Base-by-base conservation (phyloP, 1,140 invertebrate species). In the Pseudobourletiella spinata region DNA sequence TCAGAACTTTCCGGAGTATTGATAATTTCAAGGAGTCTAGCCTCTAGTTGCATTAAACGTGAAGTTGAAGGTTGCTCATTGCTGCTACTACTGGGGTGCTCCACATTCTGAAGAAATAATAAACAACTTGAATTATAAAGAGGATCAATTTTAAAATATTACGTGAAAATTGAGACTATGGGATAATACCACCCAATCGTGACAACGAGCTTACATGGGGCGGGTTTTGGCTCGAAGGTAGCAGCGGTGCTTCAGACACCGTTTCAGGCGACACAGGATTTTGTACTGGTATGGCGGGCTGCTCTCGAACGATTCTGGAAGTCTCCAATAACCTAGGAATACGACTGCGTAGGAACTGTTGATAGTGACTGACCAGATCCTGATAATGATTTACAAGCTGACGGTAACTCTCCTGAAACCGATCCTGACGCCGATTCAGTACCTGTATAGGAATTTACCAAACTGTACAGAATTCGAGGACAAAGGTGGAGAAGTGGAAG, bases 381-480 rank as follows among this genome's bases (percentile, higher is more conserved):
- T 69, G 61, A 48, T 69, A 69, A 61, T 69, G 68, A 43, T 55
- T 64, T 26, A 69, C 68, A n/a, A 69, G 43, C 50, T 69, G 68
- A 26, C 64, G 51, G 48, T 69, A 69, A 32, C 66, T 67, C 25
- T 67, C 59, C 35, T 69, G 64, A 59, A 69, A 69, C 18, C 68
- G 25, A 32, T 69, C 68, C 32, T 69, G 68, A 16, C 68, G 35
- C 54, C 57, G 59, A 39, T 32, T 63, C 26, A 69, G 35, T 16
- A 35, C 65, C 44, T 67, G 15, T 6, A 32, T 3, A 18, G n/a
- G 11, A 6, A 20, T 20, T n/a, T n/a, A n/a, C n/a, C n/a, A n/a
- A n/a, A n/a, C n/a, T n/a, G n/a, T n/a, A n/a, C n/a, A 59, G 28
- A 32, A 6, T 22, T 22, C 25, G 8, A 54, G 25, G 20, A 22